phyloP scores from a whole-genome alignment of 2,888 invertebrate species.

The Protodeltote pygarga region DNA sequence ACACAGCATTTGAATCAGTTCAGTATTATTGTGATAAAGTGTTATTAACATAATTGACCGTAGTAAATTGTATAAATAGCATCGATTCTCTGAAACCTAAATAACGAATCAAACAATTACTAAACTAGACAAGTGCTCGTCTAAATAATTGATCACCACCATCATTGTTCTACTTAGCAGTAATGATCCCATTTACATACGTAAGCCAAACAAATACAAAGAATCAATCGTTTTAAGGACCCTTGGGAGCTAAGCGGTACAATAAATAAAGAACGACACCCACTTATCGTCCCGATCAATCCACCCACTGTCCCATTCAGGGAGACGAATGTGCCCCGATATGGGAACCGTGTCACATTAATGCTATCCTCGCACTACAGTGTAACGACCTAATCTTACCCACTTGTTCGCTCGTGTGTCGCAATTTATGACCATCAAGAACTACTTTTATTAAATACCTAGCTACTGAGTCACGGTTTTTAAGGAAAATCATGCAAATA shows the following conservation, averaged over 20 bases:
- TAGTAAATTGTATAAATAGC: not conserved
- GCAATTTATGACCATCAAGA: slow-evolving; percentile 1
- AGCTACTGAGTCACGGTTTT: slow-evolving; percentile 8
- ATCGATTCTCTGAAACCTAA: not conserved
- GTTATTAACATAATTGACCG: not conserved
- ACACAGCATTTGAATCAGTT: too few relatives aligned
- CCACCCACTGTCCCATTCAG: slow-evolving; percentile 41
- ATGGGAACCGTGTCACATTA: slow-evolving; percentile 49
- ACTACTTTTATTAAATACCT: slow-evolving; percentile 18
- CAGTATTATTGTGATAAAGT: not conserved
- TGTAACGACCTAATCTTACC: slow-evolving; percentile 22
- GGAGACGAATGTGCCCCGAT: slow-evolving; percentile 42
- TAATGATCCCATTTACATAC: slow-evolving; percentile 27
- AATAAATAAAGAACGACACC: slow-evolving; percentile 42
- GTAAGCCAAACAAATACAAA: slow-evolving; percentile 20
- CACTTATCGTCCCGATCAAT: slow-evolving; percentile 35
- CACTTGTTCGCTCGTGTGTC: not conserved
- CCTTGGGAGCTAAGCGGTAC: slow-evolving; percentile 13
- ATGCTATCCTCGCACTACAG: slow-evolving; percentile 26
- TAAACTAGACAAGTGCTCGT: slow-evolving; percentile 7
- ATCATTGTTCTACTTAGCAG: slow-evolving; percentile 3
- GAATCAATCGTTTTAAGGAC: slow-evolving; percentile 31
- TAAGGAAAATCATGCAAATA: slow-evolving; percentile 22
- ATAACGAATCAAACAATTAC: too few relatives aligned
- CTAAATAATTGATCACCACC: slow-evolving; percentile 4